phyloP scores from a whole-genome alignment of 2,797 vertebrate genomes.

The Hapalemur alaotrensis region DNA sequence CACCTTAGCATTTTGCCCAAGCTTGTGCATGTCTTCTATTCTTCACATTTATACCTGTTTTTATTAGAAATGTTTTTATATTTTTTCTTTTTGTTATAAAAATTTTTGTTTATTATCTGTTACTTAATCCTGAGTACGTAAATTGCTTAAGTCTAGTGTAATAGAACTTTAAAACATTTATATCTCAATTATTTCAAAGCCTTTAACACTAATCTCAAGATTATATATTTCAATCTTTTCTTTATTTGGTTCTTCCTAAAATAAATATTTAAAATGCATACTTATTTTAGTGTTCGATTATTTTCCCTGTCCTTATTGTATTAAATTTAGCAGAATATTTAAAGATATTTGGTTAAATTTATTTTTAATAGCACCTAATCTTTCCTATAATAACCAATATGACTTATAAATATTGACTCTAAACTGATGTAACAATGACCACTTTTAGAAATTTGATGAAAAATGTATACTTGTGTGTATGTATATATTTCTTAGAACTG shows the following conservation, averaged over 20 bases:
- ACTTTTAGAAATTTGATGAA: conserved; percentile 7
- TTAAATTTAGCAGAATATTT: conserved; percentile 22
- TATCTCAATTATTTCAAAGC: conserved; percentile 21
- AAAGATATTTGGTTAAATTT: conserved; percentile 39
- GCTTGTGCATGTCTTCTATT: neutral
- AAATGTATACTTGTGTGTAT: neutral
- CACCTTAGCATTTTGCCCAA: neutral
- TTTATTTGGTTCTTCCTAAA: conserved; percentile 36
- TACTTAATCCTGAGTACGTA: neutral
- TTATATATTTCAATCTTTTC: neutral
- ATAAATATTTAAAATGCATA: conserved; percentile 38
- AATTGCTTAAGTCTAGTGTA: conserved; percentile 21
- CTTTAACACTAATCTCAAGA: conserved; percentile 49
- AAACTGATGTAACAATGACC: neutral
- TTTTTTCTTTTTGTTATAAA: conserved; percentile 41
- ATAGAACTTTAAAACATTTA: neutral
- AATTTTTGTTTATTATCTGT: neutral
- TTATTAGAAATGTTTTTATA: conserved; percentile 12
- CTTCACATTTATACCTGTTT: neutral
- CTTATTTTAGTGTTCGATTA: conserved; percentile 19
- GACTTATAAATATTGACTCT: conserved; percentile 27
- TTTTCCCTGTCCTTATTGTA: conserved; percentile 34
- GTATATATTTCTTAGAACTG: conserved; percentile 13
- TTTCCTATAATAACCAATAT: conserved; percentile 25
- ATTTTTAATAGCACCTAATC: conserved; percentile 33